Conservation (phyloP, 2,888 invertebrate species). For the Allygus modestus region DNA sequence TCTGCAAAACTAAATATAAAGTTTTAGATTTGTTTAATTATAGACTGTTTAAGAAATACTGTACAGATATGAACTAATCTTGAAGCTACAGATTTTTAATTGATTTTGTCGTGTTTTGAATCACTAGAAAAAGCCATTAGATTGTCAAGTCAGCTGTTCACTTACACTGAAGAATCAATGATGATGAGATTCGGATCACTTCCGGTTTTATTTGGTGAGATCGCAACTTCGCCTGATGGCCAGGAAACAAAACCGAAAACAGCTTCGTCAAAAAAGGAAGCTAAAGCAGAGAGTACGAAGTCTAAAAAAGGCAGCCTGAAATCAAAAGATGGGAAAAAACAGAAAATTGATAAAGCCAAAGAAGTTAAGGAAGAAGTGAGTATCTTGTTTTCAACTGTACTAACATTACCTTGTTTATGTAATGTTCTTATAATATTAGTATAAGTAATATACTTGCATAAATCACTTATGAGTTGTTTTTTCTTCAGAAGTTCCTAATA, state of each 20-base stretch:
- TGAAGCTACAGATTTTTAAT: no score
- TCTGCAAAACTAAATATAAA: no score
- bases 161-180: conserved; percentile 5
- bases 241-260: conserved; percentile 41
- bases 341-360: neutral
- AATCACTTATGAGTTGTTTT: no score
- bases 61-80: no score
- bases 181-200: neutral
- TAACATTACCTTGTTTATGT: no score
- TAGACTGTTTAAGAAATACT: no score
- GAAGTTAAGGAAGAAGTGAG: neutral
- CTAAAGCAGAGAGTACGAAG: conserved; percentile 17
- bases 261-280: neutral
- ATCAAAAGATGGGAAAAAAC: conserved; percentile 36
- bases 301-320: conserved; percentile 15
- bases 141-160: conserved; percentile 30
- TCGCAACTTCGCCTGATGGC: neutral
- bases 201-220: conserved; percentile 8
- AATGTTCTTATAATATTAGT: no score
- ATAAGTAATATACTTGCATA: no score
- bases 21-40: no score
- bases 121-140: conserved; percentile 6
- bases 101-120: conserved; percentile 25
- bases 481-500: no score
- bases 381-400: neutral